These are phyloP conservation scores for Hipparchia semele DNA, from an alignment of 2,888 invertebrate genomes.

Conservation along the genomic window DNA sequence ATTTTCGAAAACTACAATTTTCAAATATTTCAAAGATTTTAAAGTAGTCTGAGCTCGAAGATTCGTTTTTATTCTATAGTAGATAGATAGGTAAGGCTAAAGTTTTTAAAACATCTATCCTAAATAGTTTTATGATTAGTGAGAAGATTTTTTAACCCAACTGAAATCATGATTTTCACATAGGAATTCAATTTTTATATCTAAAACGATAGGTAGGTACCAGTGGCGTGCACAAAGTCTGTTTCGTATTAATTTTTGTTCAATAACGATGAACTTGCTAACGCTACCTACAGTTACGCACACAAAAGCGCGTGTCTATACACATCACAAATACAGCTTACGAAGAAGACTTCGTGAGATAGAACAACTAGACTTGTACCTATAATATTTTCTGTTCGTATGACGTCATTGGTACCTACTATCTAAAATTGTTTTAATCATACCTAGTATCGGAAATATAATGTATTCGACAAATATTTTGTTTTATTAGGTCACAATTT, in stretches of 20 bases:
- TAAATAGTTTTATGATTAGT: conserved; percentile 25
- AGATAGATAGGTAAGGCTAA: conserved; percentile 19
- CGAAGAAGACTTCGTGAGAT: too few relatives aligned
- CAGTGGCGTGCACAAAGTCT: too few relatives aligned
- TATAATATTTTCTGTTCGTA: too few relatives aligned
- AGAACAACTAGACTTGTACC: too few relatives aligned
- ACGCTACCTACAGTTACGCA: too few relatives aligned
- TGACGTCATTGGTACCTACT: too few relatives aligned
- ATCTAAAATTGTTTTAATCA: not conserved
- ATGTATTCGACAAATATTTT: not conserved
- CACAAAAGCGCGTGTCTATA: too few relatives aligned
- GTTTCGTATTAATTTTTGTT: too few relatives aligned
- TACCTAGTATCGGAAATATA: conserved; percentile 1
- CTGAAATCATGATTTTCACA: not conserved
- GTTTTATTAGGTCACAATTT: not conserved
- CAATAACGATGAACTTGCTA: too few relatives aligned
- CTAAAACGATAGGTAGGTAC: not conserved
- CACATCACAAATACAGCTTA: too few relatives aligned
- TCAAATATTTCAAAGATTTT: conserved; percentile 22
- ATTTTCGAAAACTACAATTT: conserved; percentile 19
- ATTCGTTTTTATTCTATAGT: conserved; percentile 16
- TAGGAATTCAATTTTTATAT: conserved; percentile 10
- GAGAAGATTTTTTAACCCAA: not conserved
- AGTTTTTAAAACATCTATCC: conserved; percentile 23
- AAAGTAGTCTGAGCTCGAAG: conserved; percentile 25